These are phyloP conservation scores for Alosa sapidissima DNA, from an alignment of 2,797 vertebrate genomes.

Conservation along the genomic window DNA sequence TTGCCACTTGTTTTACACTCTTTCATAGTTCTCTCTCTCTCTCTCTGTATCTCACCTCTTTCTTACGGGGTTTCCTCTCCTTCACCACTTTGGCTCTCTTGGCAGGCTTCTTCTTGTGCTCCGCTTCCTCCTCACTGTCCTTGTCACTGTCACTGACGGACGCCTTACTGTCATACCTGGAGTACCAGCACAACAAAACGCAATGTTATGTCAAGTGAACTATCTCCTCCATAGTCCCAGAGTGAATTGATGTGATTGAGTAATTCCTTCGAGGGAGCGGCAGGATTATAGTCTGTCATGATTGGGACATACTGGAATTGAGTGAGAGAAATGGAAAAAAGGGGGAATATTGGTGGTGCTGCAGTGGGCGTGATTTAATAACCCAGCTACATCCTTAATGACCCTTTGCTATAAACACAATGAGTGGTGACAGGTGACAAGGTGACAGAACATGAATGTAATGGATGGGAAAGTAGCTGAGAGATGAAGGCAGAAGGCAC, in stretches of 20 bases:
- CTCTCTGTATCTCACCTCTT: conserved; percentile 56
- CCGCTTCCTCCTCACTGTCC: conserved; percentile 74
- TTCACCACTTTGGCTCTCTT: conserved; percentile 85
- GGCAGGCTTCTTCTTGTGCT: conserved; percentile 81
- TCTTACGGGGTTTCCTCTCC: conserved; percentile 72
- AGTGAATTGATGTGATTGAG: background rate
- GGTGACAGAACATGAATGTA: background rate
- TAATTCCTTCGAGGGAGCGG: no score
- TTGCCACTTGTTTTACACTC: background rate
- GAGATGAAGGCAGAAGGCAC: conserved; percentile 55
- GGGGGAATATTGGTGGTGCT: background rate
- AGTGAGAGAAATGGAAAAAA: background rate
- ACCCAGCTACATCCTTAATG: background rate
- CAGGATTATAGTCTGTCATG: background rate
- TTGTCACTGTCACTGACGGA: conserved; percentile 89
- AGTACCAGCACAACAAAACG: background rate
- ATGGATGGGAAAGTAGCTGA: background rate
- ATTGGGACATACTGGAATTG: background rate
- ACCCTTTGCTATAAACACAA: background rate
- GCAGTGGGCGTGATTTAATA: background rate
- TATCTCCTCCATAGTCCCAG: background rate
- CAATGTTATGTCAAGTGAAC: background rate
- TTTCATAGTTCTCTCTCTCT: conserved; percentile 40
- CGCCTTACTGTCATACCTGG: conserved; percentile 93
- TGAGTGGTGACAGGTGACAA: background rate